These are phyloP conservation scores for Lomographa bimaculata DNA, from an alignment of 2,888 invertebrate species.

Conservation along the genomic window DNA sequence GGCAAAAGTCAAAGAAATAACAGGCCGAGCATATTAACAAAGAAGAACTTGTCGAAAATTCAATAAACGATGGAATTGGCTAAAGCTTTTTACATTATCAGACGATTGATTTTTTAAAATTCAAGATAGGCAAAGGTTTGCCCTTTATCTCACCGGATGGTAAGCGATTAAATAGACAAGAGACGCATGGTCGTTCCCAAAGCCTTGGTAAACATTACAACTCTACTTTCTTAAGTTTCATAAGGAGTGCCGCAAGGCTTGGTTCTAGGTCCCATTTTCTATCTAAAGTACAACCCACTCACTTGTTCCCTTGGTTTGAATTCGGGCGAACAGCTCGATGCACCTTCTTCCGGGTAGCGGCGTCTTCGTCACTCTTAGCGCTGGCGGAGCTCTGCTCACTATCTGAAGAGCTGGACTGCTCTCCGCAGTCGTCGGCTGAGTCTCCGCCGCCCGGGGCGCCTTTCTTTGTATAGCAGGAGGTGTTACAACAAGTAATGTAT, in stretches of 20 bases:
- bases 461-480: conserved; percentile 61
- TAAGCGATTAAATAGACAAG: too few species aligned
- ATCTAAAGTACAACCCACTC: conserved; percentile 14
- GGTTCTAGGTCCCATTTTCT: background rate
- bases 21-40: too few species aligned
- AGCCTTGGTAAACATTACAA: too few species aligned
- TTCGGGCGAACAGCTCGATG: conserved; percentile 32
- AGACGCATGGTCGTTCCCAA: too few species aligned
- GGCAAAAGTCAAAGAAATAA: too few species aligned
- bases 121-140: too few species aligned
- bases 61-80: too few species aligned
- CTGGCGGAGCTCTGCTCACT: conserved; percentile 68
- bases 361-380: conserved; percentile 65
- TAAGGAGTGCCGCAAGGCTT: background rate
- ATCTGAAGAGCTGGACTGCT: conserved; percentile 53
- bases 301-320: conserved; percentile 40
- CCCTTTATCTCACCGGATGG: too few species aligned
- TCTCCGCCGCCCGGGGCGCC: conserved; percentile 56
- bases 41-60: too few species aligned
- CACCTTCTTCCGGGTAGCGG: conserved; percentile 41
- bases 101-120: too few species aligned
- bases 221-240: too few species aligned
- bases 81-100: too few species aligned
- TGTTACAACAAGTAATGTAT: conserved; percentile 34
- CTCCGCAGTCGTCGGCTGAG: conserved; percentile 52